Conservation (phyloP, 2,888 invertebrate genomes). For the Axea sp. region DNA sequence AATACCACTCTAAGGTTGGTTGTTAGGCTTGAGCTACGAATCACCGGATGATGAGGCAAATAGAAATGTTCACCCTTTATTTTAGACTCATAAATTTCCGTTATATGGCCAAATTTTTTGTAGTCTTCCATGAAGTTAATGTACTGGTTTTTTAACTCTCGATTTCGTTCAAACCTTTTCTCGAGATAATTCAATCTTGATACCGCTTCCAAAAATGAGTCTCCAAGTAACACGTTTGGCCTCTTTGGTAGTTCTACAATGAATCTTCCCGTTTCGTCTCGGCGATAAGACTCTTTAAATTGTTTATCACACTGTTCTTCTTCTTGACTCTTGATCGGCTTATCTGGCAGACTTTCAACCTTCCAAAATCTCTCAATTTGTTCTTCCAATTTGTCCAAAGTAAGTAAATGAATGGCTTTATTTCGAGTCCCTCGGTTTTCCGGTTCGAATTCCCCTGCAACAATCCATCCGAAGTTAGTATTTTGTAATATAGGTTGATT, state of each 20-base stretch:
- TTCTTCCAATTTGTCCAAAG: not conserved
- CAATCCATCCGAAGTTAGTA: slow-evolving; percentile 15
- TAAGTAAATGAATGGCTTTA: not conserved
- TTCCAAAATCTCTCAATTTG: slow-evolving; percentile 14
- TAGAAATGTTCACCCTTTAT: slow-evolving; percentile 1
- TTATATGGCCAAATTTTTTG: slow-evolving; percentile 41
- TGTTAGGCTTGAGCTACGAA: slow-evolving; percentile 2
- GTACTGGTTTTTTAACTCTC: slow-evolving; percentile 31
- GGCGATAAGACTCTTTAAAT: not conserved
- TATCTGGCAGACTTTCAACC: slow-evolving; percentile 1
- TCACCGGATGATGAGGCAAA: slow-evolving; percentile 30
- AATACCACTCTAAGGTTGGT: slow-evolving; percentile 8
- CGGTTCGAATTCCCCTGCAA: slow-evolving; percentile 26
- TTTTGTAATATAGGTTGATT: slow-evolving; percentile 14
- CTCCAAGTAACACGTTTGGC: not conserved
- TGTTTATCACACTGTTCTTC: slow-evolving; percentile 4
- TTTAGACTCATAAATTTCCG: not conserved
- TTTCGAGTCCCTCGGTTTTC: no score
- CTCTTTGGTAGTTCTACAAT: slow-evolving; percentile 5
- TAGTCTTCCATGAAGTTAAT: slow-evolving; percentile 53
- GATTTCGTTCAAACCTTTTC: slow-evolving; percentile 8
- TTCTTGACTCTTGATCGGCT: not conserved
- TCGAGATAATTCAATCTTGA: slow-evolving; percentile 2
- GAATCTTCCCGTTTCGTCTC: slow-evolving; percentile 6
- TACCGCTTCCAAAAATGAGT: not conserved